Evolutionary conservation across 1,140 invertebrate species (phyloP).

Genomic region (Sinella curviseta): DNA sequence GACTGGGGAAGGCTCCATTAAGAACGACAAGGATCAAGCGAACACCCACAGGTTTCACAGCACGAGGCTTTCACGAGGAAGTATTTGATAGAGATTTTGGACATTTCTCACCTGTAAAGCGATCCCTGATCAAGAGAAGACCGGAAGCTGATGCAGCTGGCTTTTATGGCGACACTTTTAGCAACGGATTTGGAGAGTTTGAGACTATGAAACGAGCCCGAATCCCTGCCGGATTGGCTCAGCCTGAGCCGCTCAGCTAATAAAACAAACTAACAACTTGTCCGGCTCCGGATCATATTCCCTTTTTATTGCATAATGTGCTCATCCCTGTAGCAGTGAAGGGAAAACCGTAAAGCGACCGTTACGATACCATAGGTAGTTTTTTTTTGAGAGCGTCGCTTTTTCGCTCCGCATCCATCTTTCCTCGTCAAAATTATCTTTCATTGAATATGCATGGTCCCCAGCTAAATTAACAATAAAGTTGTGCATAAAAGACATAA

Average conservation of each 20-base stretch:
- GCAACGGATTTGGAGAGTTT: constrained; percentile 55
- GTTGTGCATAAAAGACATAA: too few species aligned
- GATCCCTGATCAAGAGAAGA: constrained; percentile 37
- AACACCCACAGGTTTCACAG: constrained; percentile 49
- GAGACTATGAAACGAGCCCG: constrained; percentile 53
- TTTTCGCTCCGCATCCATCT: too few species aligned
- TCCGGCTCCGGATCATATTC: too few species aligned
- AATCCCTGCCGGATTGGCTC: not conserved
- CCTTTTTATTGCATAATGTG: too few species aligned
- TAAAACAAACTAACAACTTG: not conserved
- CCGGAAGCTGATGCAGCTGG: constrained; percentile 49
- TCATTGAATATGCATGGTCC: too few species aligned
- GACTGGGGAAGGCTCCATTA: constrained; percentile 3
- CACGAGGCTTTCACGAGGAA: constrained; percentile 59
- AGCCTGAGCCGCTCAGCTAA: not conserved
- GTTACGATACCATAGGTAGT: too few species aligned
- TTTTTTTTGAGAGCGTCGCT: too few species aligned
- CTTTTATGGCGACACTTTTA: constrained; percentile 55
- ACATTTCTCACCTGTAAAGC: constrained; percentile 49
- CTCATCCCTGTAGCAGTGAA: too few species aligned
- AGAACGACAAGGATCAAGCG: constrained; percentile 39
- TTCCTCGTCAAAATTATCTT: too few species aligned
- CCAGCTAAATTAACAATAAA: too few species aligned
- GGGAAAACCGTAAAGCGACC: too few species aligned
- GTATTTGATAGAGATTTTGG: constrained; percentile 55